Evolutionary conservation across 2,113 vertebrate species (phyloP), one percentile per base, ranked within the genome.

Genomic region (Irena cyanogastra): DNA sequence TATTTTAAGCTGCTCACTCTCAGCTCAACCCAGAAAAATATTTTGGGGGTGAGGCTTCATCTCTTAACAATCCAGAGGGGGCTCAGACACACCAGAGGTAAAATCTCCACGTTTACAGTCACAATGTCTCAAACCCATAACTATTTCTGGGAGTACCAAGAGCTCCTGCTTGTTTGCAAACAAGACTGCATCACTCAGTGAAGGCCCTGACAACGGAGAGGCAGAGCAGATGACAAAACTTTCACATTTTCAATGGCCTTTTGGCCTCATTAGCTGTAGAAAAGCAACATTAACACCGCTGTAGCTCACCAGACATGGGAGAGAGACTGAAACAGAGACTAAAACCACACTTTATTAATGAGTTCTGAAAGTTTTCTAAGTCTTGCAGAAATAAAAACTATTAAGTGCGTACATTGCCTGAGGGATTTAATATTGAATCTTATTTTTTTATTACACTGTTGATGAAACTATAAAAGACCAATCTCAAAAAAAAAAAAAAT

Each of bases 241-340:
- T 71, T 23, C 4, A 1, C 37, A 52, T 79, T 76, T 72, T 41
- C 91, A 85, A 83, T 49, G 70, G 75, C 23, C 64, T 85, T 93
- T 85, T 94, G 66, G 74, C 88, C 78, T 87, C 85, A 80, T 94
- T 90, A 85, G 44, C 61, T 88, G 76, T 33, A 41, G 87, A 79
- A 94, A 91, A 85, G 70, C 65, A 91, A 75, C 85, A 85, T 93
- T 83, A 93, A 57, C 61, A 57, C 61, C 57, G 64, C 61, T 28
- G 37, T 77, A 91, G 61, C 44, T 82, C 44, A 49, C 19, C 49
- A 89, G 79, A 64, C 41, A 87, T 22, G 27, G 35, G 22, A 66
- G 39, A 87, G 20, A 33, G 11, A 74, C 60, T 92, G 39, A 53
- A 80, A 91, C 26, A 83, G 2, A 78, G 41, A 80, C 60, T n/a